A percentile compares a stretch with the other conserved stretches of the same genome.
Conservation (phyloP, 2,113 vertebrate genomes). For the Origma solitaria region DNA sequence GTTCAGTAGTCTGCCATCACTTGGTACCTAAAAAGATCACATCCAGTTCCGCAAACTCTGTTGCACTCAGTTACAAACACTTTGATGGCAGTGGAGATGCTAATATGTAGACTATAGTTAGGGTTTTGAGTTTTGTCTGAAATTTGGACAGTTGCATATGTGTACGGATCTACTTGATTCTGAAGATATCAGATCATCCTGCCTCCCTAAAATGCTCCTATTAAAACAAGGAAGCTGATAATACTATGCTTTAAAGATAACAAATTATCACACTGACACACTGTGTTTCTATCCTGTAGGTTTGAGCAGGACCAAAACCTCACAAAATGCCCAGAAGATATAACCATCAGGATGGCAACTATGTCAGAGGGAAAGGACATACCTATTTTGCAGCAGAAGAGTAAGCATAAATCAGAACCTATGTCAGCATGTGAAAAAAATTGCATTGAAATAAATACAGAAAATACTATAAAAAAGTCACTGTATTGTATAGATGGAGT, state of each 20-base stretch:
- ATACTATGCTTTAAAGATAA: not conserved
- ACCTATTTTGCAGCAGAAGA: slow-evolving; percentile 55
- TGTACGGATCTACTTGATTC: not conserved
- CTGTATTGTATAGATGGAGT: not conserved
- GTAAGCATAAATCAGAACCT: slow-evolving; percentile 63
- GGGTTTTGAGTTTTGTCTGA: not conserved
- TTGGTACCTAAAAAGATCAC: not conserved
- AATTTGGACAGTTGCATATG: not conserved
- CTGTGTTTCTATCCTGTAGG: not conserved
- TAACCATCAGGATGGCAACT: not conserved
- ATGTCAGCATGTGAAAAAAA: not conserved
- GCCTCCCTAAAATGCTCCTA: not conserved
- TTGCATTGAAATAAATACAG: not conserved
- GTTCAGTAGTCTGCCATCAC: not conserved
- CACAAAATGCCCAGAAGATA: slow-evolving; percentile 63
- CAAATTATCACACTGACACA: not conserved
- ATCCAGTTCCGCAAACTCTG: not conserved
- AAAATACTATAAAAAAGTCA: not conserved
- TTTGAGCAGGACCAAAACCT: not conserved
- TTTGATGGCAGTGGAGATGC: not conserved
- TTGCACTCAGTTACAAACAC: not conserved
- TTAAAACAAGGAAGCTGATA: not conserved
- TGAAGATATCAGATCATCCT: not conserved
- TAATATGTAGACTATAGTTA: not conserved
- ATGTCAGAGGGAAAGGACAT: slow-evolving; percentile 7